Evolutionary conservation across 2,888 invertebrate genomes (phyloP), one percentile per base, ranked within the genome.

Genomic region (Stenichneumon culpator): DNA sequence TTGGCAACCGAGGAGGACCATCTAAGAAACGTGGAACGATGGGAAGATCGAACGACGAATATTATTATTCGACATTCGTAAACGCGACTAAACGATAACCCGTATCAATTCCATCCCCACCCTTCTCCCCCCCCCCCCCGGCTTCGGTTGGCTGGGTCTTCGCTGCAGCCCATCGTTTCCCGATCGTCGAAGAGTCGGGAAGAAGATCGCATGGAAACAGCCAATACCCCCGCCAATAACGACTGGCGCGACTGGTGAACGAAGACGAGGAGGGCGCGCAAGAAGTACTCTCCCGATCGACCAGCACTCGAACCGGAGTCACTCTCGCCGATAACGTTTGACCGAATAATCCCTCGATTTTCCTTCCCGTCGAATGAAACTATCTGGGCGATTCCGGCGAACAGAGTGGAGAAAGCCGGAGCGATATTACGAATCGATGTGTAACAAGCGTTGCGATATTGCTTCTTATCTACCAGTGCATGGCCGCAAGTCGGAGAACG

Each of bases 321-420:
- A 5, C 60, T 63, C 60, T 32, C 87, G 85, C 83, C 87, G 86
- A 89, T 89, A 88, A 89, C 89, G 89, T 90, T 89, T 88, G 87
- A 89, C 88, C 87, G 89, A 88, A 89, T 88, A 87, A 89, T 89
- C 87, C 85, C 74, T 82, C 80, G 73, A 36, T 69, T 60, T 32
- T 63, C 78, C 78, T 39, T 25, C 86, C 36, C 87, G 52, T 67
- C 44, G 69, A 50, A 75, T 69, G 54, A 70, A 85, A 80, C 78
- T 74, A 74, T 82, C 65, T 65, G 25, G 19, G 65, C 75, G 36
- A 44, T 14, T 44, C 54, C 28, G 19, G 32, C 19, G 57, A 75
- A 72, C 28, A 19, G 60, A 47, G 63, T 7, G 60, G 68, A 63
- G 70, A 50, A 74, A 80, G 69, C 19, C 52, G 69, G 65, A 74